Conservation (phyloP, 1,140 invertebrate species). For the Dufourea novaeangliae region DNA sequence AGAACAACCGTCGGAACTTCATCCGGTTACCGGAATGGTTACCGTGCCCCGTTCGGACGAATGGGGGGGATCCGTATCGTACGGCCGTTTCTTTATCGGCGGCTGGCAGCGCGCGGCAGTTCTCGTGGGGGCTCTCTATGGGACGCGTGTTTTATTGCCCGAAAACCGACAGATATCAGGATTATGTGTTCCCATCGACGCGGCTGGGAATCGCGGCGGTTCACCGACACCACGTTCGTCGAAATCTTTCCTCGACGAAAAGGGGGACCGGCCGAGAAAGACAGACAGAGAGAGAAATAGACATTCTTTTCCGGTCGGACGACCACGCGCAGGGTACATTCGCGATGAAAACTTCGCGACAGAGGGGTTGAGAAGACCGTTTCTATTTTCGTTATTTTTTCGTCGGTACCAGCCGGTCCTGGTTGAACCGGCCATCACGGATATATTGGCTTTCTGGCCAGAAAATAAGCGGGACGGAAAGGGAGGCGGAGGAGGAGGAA, state of each 20-base stretch:
- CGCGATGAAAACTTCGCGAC: conserved; percentile 8
- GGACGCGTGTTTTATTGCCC: conserved; percentile 82
- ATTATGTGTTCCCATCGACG: conserved; percentile 77
- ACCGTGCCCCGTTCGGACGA: conserved; percentile 28
- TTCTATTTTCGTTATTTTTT: conserved; percentile 20
- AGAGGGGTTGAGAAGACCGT: not conserved
- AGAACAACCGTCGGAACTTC: not conserved
- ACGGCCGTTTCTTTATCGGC: conserved; percentile 78
- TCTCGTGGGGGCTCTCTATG: conserved; percentile 68
- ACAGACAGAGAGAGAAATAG: conserved; percentile 9
- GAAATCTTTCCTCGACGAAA: not conserved
- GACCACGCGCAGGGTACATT: conserved; percentile 20
- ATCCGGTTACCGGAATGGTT: no score
- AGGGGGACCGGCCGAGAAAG: conserved; percentile 6
- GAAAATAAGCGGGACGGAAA: conserved; percentile 52
- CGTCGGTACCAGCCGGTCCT: not conserved
- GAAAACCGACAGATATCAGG: conserved; percentile 82
- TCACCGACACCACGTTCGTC: not conserved
- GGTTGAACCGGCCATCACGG: conserved; percentile 51
- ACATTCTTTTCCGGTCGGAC: conserved; percentile 33
- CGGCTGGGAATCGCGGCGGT: not conserved
- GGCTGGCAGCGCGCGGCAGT: conserved; percentile 72
- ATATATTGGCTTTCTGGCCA: conserved; percentile 32
- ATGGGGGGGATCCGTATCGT: conserved; percentile 75
- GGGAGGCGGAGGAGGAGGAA: not conserved